phyloP scores from a whole-genome alignment of 2,888 invertebrate genomes.

The Leuctra nigra region DNA sequence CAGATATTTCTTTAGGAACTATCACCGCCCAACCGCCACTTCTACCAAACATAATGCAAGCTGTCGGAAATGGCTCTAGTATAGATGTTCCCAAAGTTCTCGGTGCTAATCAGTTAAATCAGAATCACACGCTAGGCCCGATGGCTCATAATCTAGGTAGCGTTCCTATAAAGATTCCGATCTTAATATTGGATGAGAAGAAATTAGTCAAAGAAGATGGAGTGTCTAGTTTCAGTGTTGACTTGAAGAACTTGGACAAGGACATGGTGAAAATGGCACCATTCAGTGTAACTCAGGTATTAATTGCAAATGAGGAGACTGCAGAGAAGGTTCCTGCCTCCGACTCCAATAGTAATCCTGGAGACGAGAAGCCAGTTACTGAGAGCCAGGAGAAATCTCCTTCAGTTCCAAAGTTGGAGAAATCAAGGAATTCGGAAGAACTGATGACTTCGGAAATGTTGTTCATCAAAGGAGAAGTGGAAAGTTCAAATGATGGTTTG shows the following conservation, averaged over 20 bases:
- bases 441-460: neutral
- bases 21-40: neutral
- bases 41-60: neutral
- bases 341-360: neutral
- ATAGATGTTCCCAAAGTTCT: neutral
- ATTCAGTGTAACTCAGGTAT: neutral
- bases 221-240: neutral
- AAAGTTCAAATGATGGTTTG: constrained; percentile 23
- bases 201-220: constrained; percentile 10
- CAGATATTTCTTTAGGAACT: neutral
- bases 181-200: constrained; percentile 5
- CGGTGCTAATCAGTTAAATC: constrained; percentile 2
- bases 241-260: constrained; percentile 6
- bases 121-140: neutral
- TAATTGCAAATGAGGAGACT: constrained; percentile 4
- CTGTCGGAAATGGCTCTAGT: neutral
- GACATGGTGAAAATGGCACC: constrained; percentile 3
- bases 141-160: neutral
- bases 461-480: constrained; percentile 26
- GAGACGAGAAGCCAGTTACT: neutral
- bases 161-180: constrained; percentile 7
- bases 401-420: neutral
- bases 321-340: neutral
- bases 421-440: neutral
- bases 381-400: neutral